Conservation (phyloP, 2,797 vertebrate species). For the Neoniphon sammara region DNA sequence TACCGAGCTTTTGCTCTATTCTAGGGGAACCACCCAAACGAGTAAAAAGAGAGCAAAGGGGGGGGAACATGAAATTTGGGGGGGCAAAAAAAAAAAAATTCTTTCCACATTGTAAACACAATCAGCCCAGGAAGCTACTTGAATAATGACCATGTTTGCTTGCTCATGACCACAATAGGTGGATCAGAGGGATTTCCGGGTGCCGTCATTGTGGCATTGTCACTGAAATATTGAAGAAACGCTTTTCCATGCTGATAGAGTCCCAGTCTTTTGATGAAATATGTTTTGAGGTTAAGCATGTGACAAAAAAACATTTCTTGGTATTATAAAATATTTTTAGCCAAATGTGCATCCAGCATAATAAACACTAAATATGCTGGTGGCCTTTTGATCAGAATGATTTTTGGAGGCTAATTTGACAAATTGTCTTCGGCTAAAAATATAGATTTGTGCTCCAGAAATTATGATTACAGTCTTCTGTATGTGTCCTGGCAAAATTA, state of each 20-base stretch:
- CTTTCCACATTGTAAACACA: conserved; percentile 48
- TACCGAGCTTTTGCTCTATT: conserved; percentile 31
- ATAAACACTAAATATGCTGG: too few relatives aligned
- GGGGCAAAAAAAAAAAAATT: conserved; percentile 16
- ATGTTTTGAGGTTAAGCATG: neutral
- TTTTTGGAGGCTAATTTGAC: neutral
- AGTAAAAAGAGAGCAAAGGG: conserved; percentile 50
- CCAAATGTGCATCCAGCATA: too few relatives aligned
- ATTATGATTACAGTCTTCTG: neutral
- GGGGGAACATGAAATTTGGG: conserved; percentile 63
- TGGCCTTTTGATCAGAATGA: neutral
- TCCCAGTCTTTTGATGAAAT: neutral
- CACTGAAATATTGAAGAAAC: conserved; percentile 31
- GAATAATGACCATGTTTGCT: conserved; percentile 52
- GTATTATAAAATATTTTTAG: too few relatives aligned
- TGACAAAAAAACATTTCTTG: too few relatives aligned
- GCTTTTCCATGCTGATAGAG: neutral
- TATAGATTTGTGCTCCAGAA: neutral
- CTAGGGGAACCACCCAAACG: conserved; percentile 55
- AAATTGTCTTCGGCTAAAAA: neutral
- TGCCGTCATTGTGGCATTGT: conserved; percentile 54
- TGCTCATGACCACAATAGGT: conserved; percentile 50
- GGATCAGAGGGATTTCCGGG: conserved; percentile 37
- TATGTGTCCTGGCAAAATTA: conserved; percentile 8
- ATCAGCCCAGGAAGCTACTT: conserved; percentile 43